Percentiles rank a stretch among this genome's conserved stretches.
Evolutionary conservation across 2,113 vertebrate genomes (phyloP).

Genomic region (Muntiacus muntjak): DNA sequence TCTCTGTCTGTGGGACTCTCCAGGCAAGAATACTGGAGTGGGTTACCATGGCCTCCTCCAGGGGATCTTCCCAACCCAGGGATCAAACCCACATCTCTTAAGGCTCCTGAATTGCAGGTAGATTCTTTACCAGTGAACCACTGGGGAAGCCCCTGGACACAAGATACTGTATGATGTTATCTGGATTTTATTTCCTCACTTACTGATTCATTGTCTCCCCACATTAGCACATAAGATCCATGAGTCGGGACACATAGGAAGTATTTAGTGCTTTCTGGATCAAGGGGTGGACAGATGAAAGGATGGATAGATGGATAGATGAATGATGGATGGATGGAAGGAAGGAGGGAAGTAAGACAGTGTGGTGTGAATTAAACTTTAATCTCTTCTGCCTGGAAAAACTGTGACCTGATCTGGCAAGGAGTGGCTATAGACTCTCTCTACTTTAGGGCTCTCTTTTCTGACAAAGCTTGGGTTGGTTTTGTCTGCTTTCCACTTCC

Average conservation of each 20-base stretch:
- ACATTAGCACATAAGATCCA: neutral
- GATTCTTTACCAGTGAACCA: neutral
- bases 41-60: neutral
- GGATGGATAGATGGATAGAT: too few species aligned
- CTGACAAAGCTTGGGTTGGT: neutral
- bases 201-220: neutral
- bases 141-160: neutral
- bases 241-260: neutral
- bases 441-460: neutral
- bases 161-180: neutral
- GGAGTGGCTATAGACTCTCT: neutral
- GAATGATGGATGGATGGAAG: too few species aligned
- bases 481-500: neutral
- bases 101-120: neutral
- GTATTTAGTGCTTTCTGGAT: neutral
- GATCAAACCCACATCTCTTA: neutral
- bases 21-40: neutral
- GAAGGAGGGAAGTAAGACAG: neutral
- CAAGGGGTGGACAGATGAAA: too few species aligned
- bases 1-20: neutral
- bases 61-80: neutral
- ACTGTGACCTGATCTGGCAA: neutral
- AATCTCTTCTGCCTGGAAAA: neutral
- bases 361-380: neutral
- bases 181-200: neutral